Base-by-base conservation (phyloP, 1,140 invertebrate genomes). In the Trichogramma pretiosum region DNA sequence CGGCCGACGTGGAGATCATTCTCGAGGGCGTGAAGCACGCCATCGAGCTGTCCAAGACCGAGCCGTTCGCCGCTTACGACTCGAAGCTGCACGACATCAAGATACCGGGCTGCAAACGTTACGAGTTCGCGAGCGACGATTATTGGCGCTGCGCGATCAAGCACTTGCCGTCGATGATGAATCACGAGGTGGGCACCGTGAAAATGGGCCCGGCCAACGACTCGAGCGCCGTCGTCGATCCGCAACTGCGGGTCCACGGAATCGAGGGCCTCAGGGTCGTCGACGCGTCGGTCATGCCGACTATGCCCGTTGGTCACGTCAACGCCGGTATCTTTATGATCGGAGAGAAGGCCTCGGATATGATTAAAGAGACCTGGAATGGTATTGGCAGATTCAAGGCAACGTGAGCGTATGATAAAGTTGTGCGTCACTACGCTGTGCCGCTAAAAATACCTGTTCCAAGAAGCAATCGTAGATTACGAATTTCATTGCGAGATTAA, bases 311-410 rank as follows among this genome's bases (percentile, higher is more conserved):
- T 4, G 84, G 80, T 1, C 86, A 90, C 58, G 79, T 83, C 0
- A 85, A 82, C 50, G 84, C 82, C 1, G 78, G 80, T 0, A 78
- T 83, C 3, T 77, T 79, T 34, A 93, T 94, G 89, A 84, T 94
- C 36, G 91, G 79, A 0, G 90, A 95, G 65, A 89, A 89, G 61
- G 85, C 77, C 0, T 80, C 87, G 0, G 84, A 91, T 63, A 74
- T 92, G 60, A 87, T 93, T 22, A 83, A 81, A 35, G 26, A 57
- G 46, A 56, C 41, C 4, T 70, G 64, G 68, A 36, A 51, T 13
- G 48, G 24, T 22, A 49, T 40, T n/a, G 33, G 16, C 9, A n/a
- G 16, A 34, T 5, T 28, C 11, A 28, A 28, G 5, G n/a, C n/a
- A n/a, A n/a, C n/a, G n/a, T n/a, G n/a, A n/a, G n/a, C n/a, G n/a